Percentiles rank a stretch among this genome's conserved stretches.
Conservation (phyloP, 2,888 invertebrate species). For the Xylota segnis region DNA sequence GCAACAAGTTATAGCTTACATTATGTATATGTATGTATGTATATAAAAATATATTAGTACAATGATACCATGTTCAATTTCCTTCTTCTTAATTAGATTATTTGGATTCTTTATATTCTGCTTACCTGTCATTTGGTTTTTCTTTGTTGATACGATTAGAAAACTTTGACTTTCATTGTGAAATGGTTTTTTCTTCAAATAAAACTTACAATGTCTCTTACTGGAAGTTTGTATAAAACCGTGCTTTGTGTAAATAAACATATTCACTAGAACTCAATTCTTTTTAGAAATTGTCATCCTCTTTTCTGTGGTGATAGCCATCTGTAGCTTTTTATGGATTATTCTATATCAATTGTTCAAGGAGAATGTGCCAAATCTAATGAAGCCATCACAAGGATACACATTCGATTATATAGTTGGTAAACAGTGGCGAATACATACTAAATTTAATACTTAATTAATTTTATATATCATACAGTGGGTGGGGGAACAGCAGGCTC, state of each 20-base stretch:
- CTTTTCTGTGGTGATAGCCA: conserved; percentile 78
- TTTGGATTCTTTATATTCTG: conserved; percentile 13
- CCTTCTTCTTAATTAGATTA: conserved; percentile 60
- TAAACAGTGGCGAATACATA: conserved; percentile 69
- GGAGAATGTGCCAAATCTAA: conserved; percentile 79
- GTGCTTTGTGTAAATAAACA: not conserved
- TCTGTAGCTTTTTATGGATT: conserved; percentile 79
- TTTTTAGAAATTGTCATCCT: conserved; percentile 79
- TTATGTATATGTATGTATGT: not conserved
- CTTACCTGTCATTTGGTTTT: conserved; percentile 8
- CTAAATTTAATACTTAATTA: conserved; percentile 16
- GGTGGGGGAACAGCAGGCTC: conserved; percentile 91
- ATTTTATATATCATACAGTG: conserved; percentile 84
- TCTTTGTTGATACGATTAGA: conserved; percentile 9
- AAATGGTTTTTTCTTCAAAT: conserved; percentile 11
- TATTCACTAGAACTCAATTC: not conserved
- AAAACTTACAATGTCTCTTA: conserved; percentile 22
- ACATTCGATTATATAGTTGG: conserved; percentile 82
- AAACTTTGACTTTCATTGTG: conserved; percentile 25
- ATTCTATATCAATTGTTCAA: conserved; percentile 78
- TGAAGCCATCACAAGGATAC: conserved; percentile 78
- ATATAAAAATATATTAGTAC: not conserved
- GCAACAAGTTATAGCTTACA: conserved; percentile 18
- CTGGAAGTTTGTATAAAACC: conserved; percentile 43
- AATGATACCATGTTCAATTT: conserved; percentile 19